Percentiles rank a stretch among this genome's conserved stretches.
Evolutionary conservation across 1,140 invertebrate genomes (phyloP).

Genomic region (Sitobion miscanthi): DNA sequence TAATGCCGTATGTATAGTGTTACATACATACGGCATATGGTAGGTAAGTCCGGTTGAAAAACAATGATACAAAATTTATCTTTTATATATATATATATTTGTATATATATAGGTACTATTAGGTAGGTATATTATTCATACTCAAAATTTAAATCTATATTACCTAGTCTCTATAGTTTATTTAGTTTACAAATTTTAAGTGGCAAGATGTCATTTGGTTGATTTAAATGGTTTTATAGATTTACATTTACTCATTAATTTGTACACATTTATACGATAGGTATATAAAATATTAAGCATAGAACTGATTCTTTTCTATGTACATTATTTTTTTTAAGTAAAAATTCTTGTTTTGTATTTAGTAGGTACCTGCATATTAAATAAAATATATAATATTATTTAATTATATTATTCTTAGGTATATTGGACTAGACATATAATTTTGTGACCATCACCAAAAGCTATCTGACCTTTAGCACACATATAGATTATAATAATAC

Average conservation of each 20-base stretch:
- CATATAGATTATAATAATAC: background rate
- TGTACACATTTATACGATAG: background rate
- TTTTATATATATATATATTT: background rate
- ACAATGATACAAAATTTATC: background rate
- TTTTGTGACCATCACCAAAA: background rate
- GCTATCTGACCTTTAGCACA: constrained; percentile 7
- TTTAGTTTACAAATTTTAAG: background rate
- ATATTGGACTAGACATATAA: background rate
- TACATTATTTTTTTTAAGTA: background rate
- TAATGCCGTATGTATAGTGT: no score
- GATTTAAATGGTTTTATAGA: background rate
- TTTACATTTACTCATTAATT: background rate
- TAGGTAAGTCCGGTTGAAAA: background rate
- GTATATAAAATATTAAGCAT: background rate
- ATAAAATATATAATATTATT: background rate
- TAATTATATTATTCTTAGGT: background rate
- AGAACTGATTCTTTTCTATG: no score
- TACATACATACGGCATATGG: no score
- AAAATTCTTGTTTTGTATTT: background rate
- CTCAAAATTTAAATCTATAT: background rate
- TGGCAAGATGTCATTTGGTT: background rate
- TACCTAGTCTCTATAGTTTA: background rate
- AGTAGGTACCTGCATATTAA: background rate
- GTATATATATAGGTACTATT: no score
- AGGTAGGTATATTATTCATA: background rate